A percentile compares a stretch with the other conserved stretches of the same genome.
Conservation (phyloP, 2,888 invertebrate genomes). For the Tridacna crocea region DNA sequence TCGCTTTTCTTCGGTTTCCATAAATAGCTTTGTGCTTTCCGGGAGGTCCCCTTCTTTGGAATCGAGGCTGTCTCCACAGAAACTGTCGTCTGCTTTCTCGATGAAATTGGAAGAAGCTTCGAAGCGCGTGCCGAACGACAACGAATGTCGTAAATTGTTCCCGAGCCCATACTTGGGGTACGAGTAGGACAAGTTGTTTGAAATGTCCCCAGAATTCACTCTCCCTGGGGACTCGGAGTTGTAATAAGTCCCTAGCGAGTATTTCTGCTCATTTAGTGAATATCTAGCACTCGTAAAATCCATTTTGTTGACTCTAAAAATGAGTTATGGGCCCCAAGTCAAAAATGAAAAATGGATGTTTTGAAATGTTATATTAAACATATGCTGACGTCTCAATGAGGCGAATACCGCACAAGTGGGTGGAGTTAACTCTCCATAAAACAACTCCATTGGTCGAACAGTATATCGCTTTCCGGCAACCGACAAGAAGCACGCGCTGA, state of each 20-base stretch:
- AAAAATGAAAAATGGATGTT: slow-evolving; percentile 59
- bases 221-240: slow-evolving; percentile 19
- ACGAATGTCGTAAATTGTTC: slow-evolving; percentile 16
- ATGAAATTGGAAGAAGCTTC: slow-evolving; percentile 1
- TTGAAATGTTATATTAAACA: slow-evolving; percentile 59
- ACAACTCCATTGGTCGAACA: slow-evolving; percentile 3
- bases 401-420: background rate
- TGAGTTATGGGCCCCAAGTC: slow-evolving; percentile 53
- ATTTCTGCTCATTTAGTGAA: slow-evolving; percentile 49
- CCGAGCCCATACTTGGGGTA: slow-evolving; percentile 50
- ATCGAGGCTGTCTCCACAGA: slow-evolving; percentile 18
- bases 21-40: slow-evolving; percentile 20
- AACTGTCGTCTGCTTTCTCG: slow-evolving; percentile 1
- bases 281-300: slow-evolving; percentile 52
- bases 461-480: background rate
- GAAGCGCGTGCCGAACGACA: slow-evolving; percentile 16
- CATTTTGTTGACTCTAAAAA: slow-evolving; percentile 50
- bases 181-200: slow-evolving; percentile 7
- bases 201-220: slow-evolving; percentile 1
- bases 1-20: slow-evolving; percentile 20
- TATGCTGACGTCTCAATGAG: slow-evolving; percentile 44
- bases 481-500: slow-evolving; percentile 49
- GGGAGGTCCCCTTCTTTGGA: slow-evolving; percentile 6
- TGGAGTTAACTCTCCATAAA: background rate
- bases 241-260: slow-evolving; percentile 37